Evolutionary conservation across 1,140 invertebrate species (phyloP), one percentile per base, ranked within the genome.

Genomic region (Aricia agestis): DNA sequence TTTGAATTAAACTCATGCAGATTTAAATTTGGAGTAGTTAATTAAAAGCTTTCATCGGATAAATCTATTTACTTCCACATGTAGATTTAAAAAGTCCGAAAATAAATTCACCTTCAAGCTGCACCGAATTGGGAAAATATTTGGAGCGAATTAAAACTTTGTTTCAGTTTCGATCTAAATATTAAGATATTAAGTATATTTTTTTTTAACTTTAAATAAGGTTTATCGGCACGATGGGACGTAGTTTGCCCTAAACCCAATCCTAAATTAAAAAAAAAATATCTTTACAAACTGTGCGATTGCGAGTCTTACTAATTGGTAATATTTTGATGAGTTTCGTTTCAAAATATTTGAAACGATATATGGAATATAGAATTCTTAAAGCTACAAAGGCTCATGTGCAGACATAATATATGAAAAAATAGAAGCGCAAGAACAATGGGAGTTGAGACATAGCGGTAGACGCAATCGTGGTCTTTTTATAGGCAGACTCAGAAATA

Each of bases 391-490:
- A 15, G 45, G 13, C 11, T 19, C 15, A 19, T 45, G 18, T 61
- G 11, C 52, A 11, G 41, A 68, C 65, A 63, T 67, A 68, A 45
- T 18, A 72, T 69, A 36, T 66, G 17, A 67, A 45, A 66, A 73
- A 73, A 70, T 74, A 75, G 71, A 79, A 67, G 74, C 72, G 73
- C 67, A 73, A 71, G 52, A 72, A 70, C 63, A 66, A 77, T 77
- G 70, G 71, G 72, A 70, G 73, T 68, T 75, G 78, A 84, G 80
- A 84, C 82, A 72, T 72, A 70, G 74, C 73, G 80, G 80, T 80
- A 86, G 84, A 86, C 74, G 77, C 76, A 78, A 76, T 75, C 78
- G 75, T 72, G 74, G 74, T 84, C 83, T 88, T 88, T 82, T 84
- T 85, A 86, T 88, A 88, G 86, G 75, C 66, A 63, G 61, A 57